These are phyloP conservation scores for Desmodus rotundus DNA, from an alignment of 2,113 vertebrate genomes.

Conservation along the genomic window DNA sequence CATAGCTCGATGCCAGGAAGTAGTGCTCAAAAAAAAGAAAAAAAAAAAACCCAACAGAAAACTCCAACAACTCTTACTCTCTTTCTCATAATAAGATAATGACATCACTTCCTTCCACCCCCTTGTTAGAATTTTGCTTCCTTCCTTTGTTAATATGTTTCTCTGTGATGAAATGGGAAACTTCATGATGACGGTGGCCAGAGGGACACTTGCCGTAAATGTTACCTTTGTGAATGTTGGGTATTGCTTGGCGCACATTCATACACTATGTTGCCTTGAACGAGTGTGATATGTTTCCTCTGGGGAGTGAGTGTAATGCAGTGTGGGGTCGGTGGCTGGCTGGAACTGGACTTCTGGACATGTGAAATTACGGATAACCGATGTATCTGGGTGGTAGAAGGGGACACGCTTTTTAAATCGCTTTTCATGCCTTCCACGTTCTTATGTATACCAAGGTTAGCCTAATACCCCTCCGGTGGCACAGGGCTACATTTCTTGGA, in stretches of 20 bases:
- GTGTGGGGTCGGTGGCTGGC: background rate
- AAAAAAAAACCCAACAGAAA: too few relatives aligned
- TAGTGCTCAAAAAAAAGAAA: fast-evolving
- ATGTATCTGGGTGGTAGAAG: background rate
- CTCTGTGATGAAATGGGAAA: background rate
- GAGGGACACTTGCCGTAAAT: background rate
- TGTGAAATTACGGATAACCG: background rate
- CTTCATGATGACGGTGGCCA: background rate
- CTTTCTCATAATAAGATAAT: background rate
- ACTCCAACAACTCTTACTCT: too few relatives aligned
- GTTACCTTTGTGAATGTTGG: background rate
- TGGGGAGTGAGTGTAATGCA: too few relatives aligned
- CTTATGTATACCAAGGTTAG: background rate
- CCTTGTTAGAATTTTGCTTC: background rate
- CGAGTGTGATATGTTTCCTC: background rate
- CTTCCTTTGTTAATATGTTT: background rate
- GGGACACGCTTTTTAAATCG: background rate
- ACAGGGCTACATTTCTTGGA: fast-evolving
- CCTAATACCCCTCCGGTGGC: fast-evolving
- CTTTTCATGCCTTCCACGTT: background rate
- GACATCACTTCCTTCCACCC: background rate
- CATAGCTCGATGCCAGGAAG: background rate
- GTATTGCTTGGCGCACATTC: background rate
- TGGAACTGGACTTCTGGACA: background rate
- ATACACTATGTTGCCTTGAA: background rate